Conservation (phyloP, 2,797 vertebrate species). For the Acrocephalus scirpaceus region DNA sequence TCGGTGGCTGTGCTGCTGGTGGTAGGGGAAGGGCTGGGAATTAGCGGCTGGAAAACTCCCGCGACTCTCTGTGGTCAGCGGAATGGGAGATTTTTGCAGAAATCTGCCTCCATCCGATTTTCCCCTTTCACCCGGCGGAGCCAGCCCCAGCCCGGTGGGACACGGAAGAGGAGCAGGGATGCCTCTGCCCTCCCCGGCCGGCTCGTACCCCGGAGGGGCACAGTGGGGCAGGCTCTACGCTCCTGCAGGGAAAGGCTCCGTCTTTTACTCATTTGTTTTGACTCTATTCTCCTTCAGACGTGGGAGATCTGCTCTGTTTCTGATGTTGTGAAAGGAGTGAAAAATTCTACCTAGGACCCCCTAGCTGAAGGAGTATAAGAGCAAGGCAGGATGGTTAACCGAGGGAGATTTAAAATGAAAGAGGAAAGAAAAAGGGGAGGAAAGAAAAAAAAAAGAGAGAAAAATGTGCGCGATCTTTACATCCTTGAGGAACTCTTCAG, state of each 20-base stretch:
- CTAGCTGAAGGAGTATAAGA: neutral
- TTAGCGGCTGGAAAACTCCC: neutral
- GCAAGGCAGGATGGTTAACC: neutral
- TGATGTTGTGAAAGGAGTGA: neutral
- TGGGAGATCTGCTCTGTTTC: neutral
- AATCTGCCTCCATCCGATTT: neutral
- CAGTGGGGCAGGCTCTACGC: neutral
- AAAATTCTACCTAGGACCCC: neutral
- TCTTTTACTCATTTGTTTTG: neutral
- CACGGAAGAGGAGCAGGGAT: neutral
- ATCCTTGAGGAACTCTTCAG: neutral
- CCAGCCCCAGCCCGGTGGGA: neutral
- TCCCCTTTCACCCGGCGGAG: neutral
- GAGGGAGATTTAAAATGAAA: neutral
- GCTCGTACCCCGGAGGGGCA: too few species aligned
- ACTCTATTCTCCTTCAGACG: neutral
- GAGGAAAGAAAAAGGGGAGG: too few species aligned
- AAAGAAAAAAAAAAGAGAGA: accelerated
- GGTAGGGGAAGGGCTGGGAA: neutral
- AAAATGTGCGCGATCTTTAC: neutral
- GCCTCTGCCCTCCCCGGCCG: neutral
- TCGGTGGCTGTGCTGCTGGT: neutral
- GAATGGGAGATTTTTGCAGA: neutral
- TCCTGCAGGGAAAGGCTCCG: neutral
- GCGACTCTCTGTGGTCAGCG: neutral